Base-by-base conservation (phyloP, 64 coral and sea anemone species). In the Montipora sp. region DNA sequence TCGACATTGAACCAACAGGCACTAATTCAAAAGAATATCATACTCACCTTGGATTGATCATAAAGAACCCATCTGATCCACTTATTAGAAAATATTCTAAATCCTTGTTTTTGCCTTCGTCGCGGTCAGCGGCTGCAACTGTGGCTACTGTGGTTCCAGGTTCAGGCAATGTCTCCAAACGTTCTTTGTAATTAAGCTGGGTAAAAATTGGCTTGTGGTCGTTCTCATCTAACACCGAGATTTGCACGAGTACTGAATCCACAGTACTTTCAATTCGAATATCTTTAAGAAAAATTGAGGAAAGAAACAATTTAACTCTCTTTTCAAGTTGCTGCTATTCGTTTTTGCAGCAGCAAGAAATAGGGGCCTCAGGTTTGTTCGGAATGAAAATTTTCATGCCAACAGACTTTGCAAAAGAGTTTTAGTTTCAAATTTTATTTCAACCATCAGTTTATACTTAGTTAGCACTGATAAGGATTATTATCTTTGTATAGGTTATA, bases 191-290 rank as follows among this genome's bases (percentile, higher is more conserved):
- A 8, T 76, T 27, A 11, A 57, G 77, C 49, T 80, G 18, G 3
- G 68, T 5, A 70, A 93, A 97, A n/a, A 27, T 48, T 2, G 95
- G 95, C 27, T 80, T 85, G 55, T 97, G 90, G 47, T 97, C 92
- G 18, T 97, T 97, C 14, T 84, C 89, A 68, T 93, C 91, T 23
- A 66, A 3, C 7, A 93, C 91, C 21, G 50, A 22, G 72, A 78
- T 89, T 77, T 45, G 75, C 36, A 89, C 87, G 4, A 43, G 51
- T 53, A 48, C 87, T 7, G 73, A 77, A 73, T 53, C 73, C 10
- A 23, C 47, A 43, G 71, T 36, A 12, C 20, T 55, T 44, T 43
- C 1, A 23, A 14, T 77, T 75, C 72, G 48, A 49, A 36, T 45
- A n/a, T 77, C 87, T 88, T 36, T 36, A 59, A 19, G 48, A 44